Base-by-base conservation (phyloP, 2,797 vertebrate genomes). In the Thunnus albacares region DNA sequence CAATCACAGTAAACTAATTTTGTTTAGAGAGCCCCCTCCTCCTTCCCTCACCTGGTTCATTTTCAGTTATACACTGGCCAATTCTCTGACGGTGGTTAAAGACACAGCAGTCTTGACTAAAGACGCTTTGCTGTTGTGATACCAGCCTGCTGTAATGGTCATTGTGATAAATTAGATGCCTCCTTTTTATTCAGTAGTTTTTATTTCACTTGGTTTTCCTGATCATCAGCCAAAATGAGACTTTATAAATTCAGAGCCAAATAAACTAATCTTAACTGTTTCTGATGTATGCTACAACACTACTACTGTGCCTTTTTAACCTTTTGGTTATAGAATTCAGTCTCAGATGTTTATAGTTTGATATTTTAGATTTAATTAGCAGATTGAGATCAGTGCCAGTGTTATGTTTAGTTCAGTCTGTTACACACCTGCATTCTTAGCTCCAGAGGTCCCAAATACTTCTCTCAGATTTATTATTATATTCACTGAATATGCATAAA, bases 111-210 rank as follows among this genome's bases (percentile, higher is more conserved):
- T 77, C 56, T 47, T 24, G 47, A 77, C 61, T 63, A 43, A 71
- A 77, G 74, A 75, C 60, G 76, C 74, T 81, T 72, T 82, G 66
- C 83, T 87, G 76, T 78, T 86, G 63, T 68, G 70, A 86, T 89
- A 74, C 93, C 79, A 94, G 94, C 94, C 95, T 96, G 95, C 94
- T 96, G 94, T 94, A 86, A 94, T 94, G 94, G 89, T 93, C 91
- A 89, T 86, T 82, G 53, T 75, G 71, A 79, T 81, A 26, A 81
- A 74, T 45, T 81, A 38, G 51, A 57, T 18, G 52, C 45, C 35
- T 75, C 58, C 12, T 79, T 84, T 61, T 84, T 47, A 76, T 58
- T 77, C 45, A 45, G 1, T 67, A 35, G 41, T 82, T 81, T 24
- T 81, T 65, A 55, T 66, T 71, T 76, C 30, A 70, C 28, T 28